Evolutionary conservation across 2,888 invertebrate species (phyloP).

Genomic region (Drosophila kuntzei): DNA sequence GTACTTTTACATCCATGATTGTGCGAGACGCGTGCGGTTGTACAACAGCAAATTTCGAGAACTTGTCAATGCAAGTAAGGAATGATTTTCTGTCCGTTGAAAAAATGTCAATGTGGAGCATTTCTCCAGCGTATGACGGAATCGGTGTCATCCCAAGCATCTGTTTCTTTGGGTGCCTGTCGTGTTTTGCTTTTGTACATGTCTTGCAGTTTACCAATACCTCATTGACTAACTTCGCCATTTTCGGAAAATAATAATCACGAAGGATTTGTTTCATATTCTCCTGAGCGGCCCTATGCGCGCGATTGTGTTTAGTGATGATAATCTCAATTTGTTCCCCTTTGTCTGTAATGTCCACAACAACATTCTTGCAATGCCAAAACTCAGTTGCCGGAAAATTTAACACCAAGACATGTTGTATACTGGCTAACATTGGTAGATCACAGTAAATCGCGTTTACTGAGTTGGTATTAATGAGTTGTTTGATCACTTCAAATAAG

Average conservation of each 20-base stretch:
- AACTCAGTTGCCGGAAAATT: too few relatives aligned
- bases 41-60: neutral
- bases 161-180: neutral
- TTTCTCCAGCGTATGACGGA: neutral
- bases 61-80: neutral
- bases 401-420: neutral
- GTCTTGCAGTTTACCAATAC: too few relatives aligned
- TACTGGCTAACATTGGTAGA: constrained; percentile 1
- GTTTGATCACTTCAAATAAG: neutral
- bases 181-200: neutral
- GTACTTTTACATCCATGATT: neutral
- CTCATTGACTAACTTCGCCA: neutral
- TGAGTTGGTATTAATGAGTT: neutral
- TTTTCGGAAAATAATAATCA: neutral
- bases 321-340: neutral
- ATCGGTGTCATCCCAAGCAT: too few relatives aligned
- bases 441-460: constrained; percentile 5
- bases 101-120: neutral
- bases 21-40: neutral
- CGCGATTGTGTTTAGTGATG: neutral
- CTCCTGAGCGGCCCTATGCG: neutral
- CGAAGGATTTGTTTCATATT: neutral
- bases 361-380: too few relatives aligned
- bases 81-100: neutral
- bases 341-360: too few relatives aligned